These are phyloP conservation scores for Schlechtendalia chinensis DNA, from an alignment of 1,140 invertebrate species.

Conservation along the genomic window DNA sequence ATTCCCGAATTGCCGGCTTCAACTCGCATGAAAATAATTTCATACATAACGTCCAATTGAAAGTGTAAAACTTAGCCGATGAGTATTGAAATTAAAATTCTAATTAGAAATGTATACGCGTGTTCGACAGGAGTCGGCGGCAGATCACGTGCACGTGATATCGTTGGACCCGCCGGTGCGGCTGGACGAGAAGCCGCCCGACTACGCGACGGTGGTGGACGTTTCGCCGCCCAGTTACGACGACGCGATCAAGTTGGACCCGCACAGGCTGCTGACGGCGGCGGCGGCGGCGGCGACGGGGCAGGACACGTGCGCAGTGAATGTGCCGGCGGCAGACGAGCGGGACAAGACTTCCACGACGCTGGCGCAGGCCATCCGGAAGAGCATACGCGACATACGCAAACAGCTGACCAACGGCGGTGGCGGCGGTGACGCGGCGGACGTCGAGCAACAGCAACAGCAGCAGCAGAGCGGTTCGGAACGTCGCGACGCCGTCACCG, in stretches of 20 bases:
- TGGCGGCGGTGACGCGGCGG: neutral
- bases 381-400: constrained; percentile 51
- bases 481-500: no score
- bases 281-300: neutral
- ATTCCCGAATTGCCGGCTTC: no score
- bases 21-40: no score
- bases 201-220: constrained; percentile 69
- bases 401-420: constrained; percentile 36
- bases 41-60: no score
- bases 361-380: constrained; percentile 47
- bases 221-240: constrained; percentile 69
- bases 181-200: constrained; percentile 67
- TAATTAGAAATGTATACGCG: no score
- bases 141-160: constrained; percentile 62
- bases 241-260: constrained; percentile 71
- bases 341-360: neutral
- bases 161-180: constrained; percentile 59
- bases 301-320: neutral
- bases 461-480: constrained; percentile 30
- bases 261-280: constrained; percentile 53
- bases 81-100: no score
- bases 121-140: constrained; percentile 18
- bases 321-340: neutral
- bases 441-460: constrained; percentile 10
- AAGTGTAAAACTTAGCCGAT: no score